phyloP scores from a whole-genome alignment of 2,888 invertebrate species.

The Hylaea fasciaria region DNA sequence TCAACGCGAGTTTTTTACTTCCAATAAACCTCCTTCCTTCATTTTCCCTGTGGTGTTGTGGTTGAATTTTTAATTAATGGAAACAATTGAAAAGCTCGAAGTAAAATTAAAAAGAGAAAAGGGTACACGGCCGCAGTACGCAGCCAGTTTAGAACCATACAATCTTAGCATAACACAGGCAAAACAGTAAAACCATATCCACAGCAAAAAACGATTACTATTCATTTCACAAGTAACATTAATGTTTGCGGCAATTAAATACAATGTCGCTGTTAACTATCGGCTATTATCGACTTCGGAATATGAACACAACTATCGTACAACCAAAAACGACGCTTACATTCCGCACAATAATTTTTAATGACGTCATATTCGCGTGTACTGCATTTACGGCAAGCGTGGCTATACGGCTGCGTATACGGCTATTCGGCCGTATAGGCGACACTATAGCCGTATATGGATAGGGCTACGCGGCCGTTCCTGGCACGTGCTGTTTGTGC shows the following conservation, averaged over 20 bases:
- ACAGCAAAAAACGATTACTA: not conserved
- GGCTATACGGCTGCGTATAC: conserved; percentile 6
- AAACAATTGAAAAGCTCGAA: too few relatives aligned
- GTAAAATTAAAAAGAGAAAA: too few relatives aligned
- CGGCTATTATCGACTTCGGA: conserved; percentile 24
- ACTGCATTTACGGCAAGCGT: conserved; percentile 7
- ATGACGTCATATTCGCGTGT: conserved; percentile 32
- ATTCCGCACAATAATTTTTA: conserved; percentile 38
- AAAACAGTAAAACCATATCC: not conserved
- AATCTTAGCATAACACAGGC: not conserved
- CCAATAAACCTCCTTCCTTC: too few relatives aligned
- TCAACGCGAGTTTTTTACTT: too few relatives aligned
- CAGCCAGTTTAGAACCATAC: too few relatives aligned
- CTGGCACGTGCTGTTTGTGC: conserved; percentile 24
- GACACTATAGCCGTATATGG: not conserved
- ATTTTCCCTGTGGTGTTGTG: too few relatives aligned
- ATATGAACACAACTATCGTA: conserved; percentile 29
- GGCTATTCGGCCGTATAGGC: conserved; percentile 1
- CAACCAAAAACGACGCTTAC: conserved; percentile 27
- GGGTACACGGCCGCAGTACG: too few relatives aligned
- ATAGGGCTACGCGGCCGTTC: conserved; percentile 6
- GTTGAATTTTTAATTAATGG: too few relatives aligned
- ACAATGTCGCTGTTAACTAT: conserved; percentile 18
- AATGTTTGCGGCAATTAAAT: conserved; percentile 19
- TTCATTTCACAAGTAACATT: conserved; percentile 2